Base-by-base conservation (phyloP, 2,113 vertebrate species). In the Steatornis caripensis region DNA sequence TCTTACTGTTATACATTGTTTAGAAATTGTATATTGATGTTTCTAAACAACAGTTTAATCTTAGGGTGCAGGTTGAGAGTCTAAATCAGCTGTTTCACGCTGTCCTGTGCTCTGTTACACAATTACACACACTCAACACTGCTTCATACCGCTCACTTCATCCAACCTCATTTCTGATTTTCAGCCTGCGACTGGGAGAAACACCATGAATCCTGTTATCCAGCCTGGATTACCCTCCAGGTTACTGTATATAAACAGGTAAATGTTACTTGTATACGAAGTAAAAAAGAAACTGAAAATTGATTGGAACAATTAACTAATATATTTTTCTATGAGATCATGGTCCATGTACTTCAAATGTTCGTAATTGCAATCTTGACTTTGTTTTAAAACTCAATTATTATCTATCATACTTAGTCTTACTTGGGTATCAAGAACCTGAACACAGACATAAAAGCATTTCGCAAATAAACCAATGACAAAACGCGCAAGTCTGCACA, bases 401-500 rank as follows among this genome's bases (percentile, higher is more conserved):
- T 45, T 87, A 72, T 16, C 26, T 65, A 39, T 5, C 21, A n/a
- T 11, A 54, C 26, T 41, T 18, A n/a, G 23, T 24, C 7, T 39
- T 80, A 54, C 11, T 43, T 60, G 34, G 11, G 9, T 45, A 81
- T 15, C 17, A 19, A 92, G 17, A 87, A 87, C 26, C 36, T 36
- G 12, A 86, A 78, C 9, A 58, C 9, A 89, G 45, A 66, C 11
- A 46, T 29, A 88, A 66, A 66, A 60, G 7, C 51, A 68, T 66
- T 62, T 36, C 39, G 32, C 37, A 92, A 84, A 80, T 23, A 81
- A 78, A 86, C 11, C 57, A 58, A 3, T 14, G 36, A 66, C 11
- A 26, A 80, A 70, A 74, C 0, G 0, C 5, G 13, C 34, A 74
- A 89, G 45, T 21, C 36, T 0, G 3, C 32, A 48, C 3, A 37